Percentiles rank a stretch among this genome's conserved stretches.
phyloP scores from a whole-genome alignment of 2,113 vertebrate species.

The Odontesthes bonariensis region DNA sequence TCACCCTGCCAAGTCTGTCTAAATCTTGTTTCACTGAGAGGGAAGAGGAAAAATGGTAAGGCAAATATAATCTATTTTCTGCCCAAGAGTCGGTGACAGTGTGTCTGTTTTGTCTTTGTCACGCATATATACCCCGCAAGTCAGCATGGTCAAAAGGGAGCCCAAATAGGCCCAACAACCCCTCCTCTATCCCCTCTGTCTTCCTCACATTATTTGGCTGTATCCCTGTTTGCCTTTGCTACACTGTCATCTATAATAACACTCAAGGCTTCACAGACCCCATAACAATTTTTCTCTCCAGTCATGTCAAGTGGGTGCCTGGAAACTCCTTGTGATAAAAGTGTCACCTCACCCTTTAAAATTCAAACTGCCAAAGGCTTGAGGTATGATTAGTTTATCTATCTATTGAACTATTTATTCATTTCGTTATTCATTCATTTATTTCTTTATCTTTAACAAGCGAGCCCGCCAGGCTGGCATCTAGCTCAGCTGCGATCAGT shows the following conservation, averaged over 20 bases:
- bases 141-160: slow-evolving; percentile 24
- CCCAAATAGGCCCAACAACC: slow-evolving; percentile 18
- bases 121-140: slow-evolving; percentile 26
- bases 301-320: slow-evolving; percentile 56
- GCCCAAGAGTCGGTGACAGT: slow-evolving; percentile 55
- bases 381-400: slow-evolving; percentile 6
- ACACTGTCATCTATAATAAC: slow-evolving; percentile 60
- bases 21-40: slow-evolving; percentile 46
- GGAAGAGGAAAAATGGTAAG: slow-evolving; percentile 35
- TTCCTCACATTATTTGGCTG: slow-evolving; percentile 30
- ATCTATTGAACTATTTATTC: slow-evolving; percentile 13
- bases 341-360: slow-evolving; percentile 53
- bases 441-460: slow-evolving; percentile 32
- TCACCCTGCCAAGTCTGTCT: slow-evolving; percentile 60
- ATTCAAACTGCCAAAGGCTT: slow-evolving; percentile 29
- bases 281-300: slow-evolving; percentile 32
- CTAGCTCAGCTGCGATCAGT: slow-evolving; percentile 70
- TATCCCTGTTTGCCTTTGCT: slow-evolving; percentile 38
- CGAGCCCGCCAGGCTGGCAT: slow-evolving; percentile 49
- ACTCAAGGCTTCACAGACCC: slow-evolving; percentile 54
- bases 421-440: neutral
- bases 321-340: slow-evolving; percentile 61
- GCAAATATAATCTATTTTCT: slow-evolving; percentile 55
- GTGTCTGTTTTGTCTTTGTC: slow-evolving; percentile 55
- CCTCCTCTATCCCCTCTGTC: slow-evolving; percentile 20